A percentile compares a stretch with the other conserved stretches of the same genome.
These are phyloP conservation scores for Ormyrus rosae DNA, from an alignment of 2,888 invertebrate species.

Conservation along the genomic window DNA sequence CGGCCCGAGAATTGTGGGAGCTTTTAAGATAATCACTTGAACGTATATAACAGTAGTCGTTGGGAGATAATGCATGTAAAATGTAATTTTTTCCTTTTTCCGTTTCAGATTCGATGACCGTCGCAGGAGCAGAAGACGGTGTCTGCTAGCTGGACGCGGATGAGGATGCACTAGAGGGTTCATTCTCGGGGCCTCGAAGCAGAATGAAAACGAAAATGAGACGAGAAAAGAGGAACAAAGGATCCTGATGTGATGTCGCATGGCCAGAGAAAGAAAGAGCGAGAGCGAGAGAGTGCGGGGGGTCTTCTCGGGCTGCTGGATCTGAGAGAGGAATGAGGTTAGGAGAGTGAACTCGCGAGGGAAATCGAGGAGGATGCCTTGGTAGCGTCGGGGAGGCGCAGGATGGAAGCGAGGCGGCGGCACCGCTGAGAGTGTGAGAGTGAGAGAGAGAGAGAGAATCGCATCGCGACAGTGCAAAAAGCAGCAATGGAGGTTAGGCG, in stretches of 20 bases:
- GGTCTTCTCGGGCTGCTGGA: neutral
- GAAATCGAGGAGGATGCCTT: neutral
- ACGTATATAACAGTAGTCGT: constrained; percentile 10
- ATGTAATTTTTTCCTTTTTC: constrained; percentile 1
- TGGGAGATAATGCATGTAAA: neutral
- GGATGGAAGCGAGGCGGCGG: constrained; percentile 16
- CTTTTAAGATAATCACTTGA: constrained; percentile 42
- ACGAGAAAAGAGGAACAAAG: constrained; percentile 20
- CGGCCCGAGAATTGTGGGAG: constrained; percentile 15
- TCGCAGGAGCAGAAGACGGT: neutral
- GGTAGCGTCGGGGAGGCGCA: neutral
- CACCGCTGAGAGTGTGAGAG: neutral
- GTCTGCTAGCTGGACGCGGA: constrained; percentile 1
- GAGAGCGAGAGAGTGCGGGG: neutral
- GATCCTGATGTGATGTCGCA: constrained; percentile 24
- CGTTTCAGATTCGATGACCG: constrained; percentile 25
- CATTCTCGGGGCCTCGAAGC: constrained; percentile 2
- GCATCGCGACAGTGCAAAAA: constrained; percentile 37
- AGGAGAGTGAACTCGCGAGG: neutral
- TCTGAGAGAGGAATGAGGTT: constrained; percentile 3
- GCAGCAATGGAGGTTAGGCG: neutral
- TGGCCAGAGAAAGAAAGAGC: constrained; percentile 4
- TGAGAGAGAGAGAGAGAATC: constrained; percentile 4
- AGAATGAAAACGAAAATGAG: constrained; percentile 37
- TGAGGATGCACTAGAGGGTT: constrained; percentile 10